Conservation (phyloP, 2,113 vertebrate species). For the Bubalus kerabau region DNA sequence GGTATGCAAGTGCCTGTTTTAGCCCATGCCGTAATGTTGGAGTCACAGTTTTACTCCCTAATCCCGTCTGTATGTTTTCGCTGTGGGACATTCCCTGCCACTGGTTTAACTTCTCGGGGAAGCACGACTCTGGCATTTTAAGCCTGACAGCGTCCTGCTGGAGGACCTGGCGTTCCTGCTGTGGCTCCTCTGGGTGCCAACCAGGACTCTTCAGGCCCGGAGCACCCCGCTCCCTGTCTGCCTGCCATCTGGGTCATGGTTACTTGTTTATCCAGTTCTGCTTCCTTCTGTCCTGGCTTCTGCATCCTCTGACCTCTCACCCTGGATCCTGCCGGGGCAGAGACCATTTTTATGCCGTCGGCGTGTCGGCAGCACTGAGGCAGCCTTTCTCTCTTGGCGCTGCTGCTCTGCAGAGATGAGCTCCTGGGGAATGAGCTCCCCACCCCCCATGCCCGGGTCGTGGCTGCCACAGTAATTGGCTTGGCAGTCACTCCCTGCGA, state of each 20-base stretch:
- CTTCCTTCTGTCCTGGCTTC: background rate
- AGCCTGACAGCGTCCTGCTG: background rate
- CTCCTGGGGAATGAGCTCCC: background rate
- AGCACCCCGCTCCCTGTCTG: background rate
- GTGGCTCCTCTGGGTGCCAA: background rate
- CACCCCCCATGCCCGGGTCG: background rate
- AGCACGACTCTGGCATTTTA: background rate
- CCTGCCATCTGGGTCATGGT: background rate
- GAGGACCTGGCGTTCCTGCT: background rate
- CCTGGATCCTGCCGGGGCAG: background rate
- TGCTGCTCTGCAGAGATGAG: background rate
- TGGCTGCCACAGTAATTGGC: conserved; percentile 29
- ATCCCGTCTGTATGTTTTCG: background rate
- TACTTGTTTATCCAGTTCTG: background rate
- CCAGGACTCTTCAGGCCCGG: background rate
- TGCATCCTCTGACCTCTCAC: background rate
- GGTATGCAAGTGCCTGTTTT: background rate
- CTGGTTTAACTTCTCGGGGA: background rate
- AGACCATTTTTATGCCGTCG: background rate
- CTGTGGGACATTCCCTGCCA: background rate
- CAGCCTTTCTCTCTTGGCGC: background rate
- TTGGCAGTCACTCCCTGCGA: background rate
- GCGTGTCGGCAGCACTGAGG: background rate
- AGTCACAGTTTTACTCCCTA: background rate
- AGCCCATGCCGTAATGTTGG: background rate